A percentile compares a stretch with the other conserved stretches of the same genome.
Conservation (phyloP, 2,113 vertebrate genomes). For the Callopanchax toddi region DNA sequence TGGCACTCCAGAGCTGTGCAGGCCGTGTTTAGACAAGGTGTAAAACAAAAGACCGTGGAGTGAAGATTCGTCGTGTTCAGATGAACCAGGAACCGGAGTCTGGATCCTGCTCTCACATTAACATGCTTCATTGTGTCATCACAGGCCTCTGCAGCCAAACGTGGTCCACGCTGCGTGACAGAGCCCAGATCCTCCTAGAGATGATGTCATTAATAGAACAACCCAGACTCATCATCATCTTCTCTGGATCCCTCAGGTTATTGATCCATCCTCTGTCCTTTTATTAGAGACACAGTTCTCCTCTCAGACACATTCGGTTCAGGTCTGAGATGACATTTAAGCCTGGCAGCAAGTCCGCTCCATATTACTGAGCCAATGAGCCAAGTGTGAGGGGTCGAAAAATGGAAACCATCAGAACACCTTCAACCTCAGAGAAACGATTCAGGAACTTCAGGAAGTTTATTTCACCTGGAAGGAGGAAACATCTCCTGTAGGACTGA, state of each 20-base stretch:
- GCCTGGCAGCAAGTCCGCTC: neutral
- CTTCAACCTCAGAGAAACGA: neutral
- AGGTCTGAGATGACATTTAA: conserved; percentile 28
- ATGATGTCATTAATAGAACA: conserved; percentile 19
- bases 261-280: neutral
- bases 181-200: neutral
- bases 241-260: conserved; percentile 11
- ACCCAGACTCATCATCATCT: neutral
- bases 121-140: neutral
- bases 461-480: neutral
- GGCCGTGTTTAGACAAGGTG: conserved; percentile 47
- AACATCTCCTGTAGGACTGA: neutral
- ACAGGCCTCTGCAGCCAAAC: neutral
- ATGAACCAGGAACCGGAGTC: neutral
- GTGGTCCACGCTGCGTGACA: too few relatives aligned
- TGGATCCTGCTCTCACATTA: neutral
- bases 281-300: neutral
- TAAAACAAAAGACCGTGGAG: conserved; percentile 26
- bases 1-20: neutral
- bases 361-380: neutral
- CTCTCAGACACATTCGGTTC: conserved; percentile 1
- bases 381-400: neutral
- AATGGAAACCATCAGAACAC: too few relatives aligned
- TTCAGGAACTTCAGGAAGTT: neutral
- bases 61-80: neutral